Evolutionary conservation across 2,797 vertebrate genomes (phyloP), one percentile per base, ranked within the genome.

Genomic region (Eidolon dupreanum): DNA sequence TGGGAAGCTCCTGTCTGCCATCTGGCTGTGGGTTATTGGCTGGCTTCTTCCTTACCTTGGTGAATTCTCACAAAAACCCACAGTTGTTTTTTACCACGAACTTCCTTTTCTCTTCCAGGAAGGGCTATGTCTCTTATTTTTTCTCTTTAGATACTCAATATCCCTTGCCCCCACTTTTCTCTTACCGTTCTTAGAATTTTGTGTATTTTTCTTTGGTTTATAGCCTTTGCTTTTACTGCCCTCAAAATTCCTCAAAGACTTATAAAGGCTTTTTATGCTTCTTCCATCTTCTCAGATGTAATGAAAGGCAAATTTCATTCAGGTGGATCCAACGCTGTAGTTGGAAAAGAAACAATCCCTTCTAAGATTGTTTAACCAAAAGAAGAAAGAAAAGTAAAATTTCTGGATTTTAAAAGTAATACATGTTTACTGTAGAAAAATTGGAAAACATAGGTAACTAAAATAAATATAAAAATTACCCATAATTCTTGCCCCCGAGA

Each of bases 121-220:
- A 90, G 87, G 22, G 6, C n/a, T 51, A 4, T 26, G 20, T 55
- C 94, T 92, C 78, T 86, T 73, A 31, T 46, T 28, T 74, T 84
- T 77, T 65, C 73, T 65, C 79, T 87, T 81, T 51, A 26, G 41
- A 20, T 46, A 38, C 61, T 71, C 78, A 75, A 19, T 73, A 57
- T 68, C 61, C 78, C 66, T 78, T 13, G n/a, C n/a, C 57, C 81
- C n/a, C 31, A 61, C 53, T 81, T 93, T 92, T 55, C 65, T 92
- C 49, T 88, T 46, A n/a, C 59, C 11, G 2, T 38, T 92, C 36
- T 77, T 73, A 92, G 12, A 93, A 68, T n/a, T 77, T 19, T 17
- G 16, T 66, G 7, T 73, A 8, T 96, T 96, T 94, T 96, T 91
- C 93, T 93, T 84, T 84, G 41, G 79, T 75, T 93, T 95, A 36